These are phyloP conservation scores for Meda fulgida DNA, from an alignment of 2,797 vertebrate species.

Conservation along the genomic window DNA sequence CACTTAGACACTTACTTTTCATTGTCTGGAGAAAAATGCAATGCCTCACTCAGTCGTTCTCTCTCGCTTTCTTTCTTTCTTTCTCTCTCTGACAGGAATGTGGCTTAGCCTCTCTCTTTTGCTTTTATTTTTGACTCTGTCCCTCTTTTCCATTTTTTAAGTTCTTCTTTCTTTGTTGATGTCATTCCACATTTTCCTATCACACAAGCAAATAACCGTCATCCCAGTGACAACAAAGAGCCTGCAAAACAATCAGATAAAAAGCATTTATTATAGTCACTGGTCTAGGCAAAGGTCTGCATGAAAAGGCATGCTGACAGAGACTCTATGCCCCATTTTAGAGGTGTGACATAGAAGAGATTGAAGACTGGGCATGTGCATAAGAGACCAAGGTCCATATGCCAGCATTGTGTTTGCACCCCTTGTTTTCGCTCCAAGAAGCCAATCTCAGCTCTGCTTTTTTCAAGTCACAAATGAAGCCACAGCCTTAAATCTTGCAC, in stretches of 20 bases:
- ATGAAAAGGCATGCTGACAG: constrained; percentile 67
- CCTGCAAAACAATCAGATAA: constrained; percentile 67
- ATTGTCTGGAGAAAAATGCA: constrained; percentile 47
- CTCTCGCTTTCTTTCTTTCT: constrained; percentile 32
- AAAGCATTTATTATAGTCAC: constrained; percentile 43
- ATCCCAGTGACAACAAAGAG: constrained; percentile 30
- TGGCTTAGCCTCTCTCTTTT: constrained; percentile 31
- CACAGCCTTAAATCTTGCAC: constrained; percentile 55
- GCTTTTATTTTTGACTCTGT: constrained; percentile 26
- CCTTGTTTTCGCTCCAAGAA: constrained; percentile 49
- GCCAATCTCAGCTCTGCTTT: constrained; percentile 48
- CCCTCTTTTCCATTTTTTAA: constrained; percentile 2
- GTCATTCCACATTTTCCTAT: constrained; percentile 66
- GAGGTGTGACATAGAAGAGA: constrained; percentile 53
- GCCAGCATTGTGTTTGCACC: constrained; percentile 34
- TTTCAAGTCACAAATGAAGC: constrained; percentile 54
- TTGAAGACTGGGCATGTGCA: constrained; percentile 58
- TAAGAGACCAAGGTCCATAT: constrained; percentile 43
- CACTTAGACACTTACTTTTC: constrained; percentile 63
- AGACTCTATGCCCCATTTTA: constrained; percentile 65
- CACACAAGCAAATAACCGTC: constrained; percentile 52
- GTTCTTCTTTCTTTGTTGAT: constrained; percentile 54
- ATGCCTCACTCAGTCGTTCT: constrained; percentile 58
- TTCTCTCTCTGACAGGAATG: constrained; percentile 53
- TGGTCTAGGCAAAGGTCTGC: constrained; percentile 66